These are phyloP conservation scores for Lasioglossum malachurum DNA, from an alignment of 2,888 invertebrate species.

Conservation along the genomic window DNA sequence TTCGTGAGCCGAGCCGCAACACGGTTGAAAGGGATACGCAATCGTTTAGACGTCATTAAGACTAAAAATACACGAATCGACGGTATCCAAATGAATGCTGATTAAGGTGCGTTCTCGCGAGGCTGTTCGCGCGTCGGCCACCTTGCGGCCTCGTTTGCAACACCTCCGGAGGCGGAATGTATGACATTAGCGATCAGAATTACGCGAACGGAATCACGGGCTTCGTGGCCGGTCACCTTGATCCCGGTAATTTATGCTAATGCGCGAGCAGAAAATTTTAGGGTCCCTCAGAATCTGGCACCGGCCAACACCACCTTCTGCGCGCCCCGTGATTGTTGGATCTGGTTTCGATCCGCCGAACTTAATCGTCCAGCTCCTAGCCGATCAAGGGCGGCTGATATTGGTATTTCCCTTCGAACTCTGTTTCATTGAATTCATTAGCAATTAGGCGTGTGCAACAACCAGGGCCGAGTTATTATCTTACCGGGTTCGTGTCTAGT, in stretches of 20 bases:
- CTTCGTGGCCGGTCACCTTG: conserved; percentile 68
- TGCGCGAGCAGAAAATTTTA: conserved; percentile 70
- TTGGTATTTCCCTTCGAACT: neutral
- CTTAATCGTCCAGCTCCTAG: neutral
- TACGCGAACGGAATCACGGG: conserved; percentile 70
- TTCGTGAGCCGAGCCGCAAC: conserved; percentile 1
- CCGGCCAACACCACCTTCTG: conserved; percentile 50
- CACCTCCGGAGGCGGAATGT: conserved; percentile 77
- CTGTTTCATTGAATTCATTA: neutral
- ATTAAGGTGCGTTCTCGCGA: conserved; percentile 29
- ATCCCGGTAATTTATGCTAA: conserved; percentile 80
- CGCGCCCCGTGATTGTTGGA: conserved; percentile 72
- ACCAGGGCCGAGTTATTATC: neutral
- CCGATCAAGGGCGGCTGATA: neutral
- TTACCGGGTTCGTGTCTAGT: neutral
- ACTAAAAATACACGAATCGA: conserved; percentile 47
- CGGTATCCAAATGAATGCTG: conserved; percentile 34
- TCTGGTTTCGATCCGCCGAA: conserved; percentile 67
- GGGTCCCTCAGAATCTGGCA: conserved; percentile 67
- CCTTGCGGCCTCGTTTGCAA: conserved; percentile 77
- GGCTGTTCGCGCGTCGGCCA: conserved; percentile 36
- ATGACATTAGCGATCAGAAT: conserved; percentile 77
- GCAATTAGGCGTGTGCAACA: conserved; percentile 70
- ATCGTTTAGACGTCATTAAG: conserved; percentile 60
- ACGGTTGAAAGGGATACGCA: neutral